These are phyloP conservation scores for Eulemur mongoz DNA, from an alignment of 2,797 vertebrate genomes.

Conservation along the genomic window DNA sequence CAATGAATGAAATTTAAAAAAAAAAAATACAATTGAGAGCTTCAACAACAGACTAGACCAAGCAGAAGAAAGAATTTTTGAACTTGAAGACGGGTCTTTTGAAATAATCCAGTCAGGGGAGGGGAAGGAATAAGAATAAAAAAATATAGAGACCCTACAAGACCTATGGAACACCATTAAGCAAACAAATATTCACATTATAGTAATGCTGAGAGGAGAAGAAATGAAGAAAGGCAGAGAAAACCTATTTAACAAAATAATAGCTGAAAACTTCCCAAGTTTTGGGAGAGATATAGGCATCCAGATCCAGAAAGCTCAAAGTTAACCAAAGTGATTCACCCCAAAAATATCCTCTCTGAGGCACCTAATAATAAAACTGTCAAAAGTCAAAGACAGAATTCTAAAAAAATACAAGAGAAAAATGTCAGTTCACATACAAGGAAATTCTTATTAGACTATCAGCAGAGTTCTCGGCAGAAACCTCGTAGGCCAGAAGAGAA, in stretches of 20 bases:
- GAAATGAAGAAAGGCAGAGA: neutral
- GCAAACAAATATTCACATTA: neutral
- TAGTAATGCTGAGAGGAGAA: neutral
- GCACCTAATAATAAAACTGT: neutral
- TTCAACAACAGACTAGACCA: neutral
- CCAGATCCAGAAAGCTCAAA: neutral
- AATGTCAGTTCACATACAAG: neutral
- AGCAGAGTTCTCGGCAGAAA: neutral
- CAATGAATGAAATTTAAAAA: neutral
- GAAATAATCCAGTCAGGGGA: neutral
- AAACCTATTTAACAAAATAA: neutral
- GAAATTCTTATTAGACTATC: neutral
- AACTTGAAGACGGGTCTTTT: neutral
- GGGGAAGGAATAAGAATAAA: neutral
- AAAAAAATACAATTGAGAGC: neutral
- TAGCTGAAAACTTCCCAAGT: neutral
- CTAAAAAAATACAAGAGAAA: neutral
- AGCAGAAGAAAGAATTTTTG: neutral
- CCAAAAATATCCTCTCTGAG: neutral
- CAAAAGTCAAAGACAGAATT: neutral
- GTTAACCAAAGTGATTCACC: neutral
- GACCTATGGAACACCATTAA: neutral
- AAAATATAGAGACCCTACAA: neutral
- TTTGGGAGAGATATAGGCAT: neutral
- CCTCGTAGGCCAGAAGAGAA: neutral